phyloP scores from a whole-genome alignment of 1,140 invertebrate species.

The Drosophila seguyi region DNA sequence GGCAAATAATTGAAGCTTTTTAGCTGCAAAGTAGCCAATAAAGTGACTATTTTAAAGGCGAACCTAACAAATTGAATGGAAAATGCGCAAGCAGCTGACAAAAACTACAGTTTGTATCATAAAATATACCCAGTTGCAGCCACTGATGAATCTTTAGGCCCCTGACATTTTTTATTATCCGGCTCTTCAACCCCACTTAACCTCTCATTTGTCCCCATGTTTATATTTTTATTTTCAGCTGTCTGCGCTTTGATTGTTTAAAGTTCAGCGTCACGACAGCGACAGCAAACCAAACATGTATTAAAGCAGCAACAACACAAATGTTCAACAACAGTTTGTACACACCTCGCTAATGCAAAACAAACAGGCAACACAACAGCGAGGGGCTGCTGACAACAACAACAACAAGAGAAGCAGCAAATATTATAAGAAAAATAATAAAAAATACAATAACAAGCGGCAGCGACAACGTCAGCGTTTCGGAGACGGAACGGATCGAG shows the following conservation, averaged over 20 bases:
- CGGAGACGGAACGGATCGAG: constrained; percentile 9
- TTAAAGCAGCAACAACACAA: constrained; percentile 24
- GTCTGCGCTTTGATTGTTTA: constrained; percentile 32
- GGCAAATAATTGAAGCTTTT: constrained; percentile 2
- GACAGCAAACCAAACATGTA: constrained; percentile 35
- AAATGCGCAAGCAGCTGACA: not conserved
- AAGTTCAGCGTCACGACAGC: constrained; percentile 31
- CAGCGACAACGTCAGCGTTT: constrained; percentile 22
- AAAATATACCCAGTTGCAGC: not conserved
- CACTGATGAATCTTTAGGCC: not conserved
- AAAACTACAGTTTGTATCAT: not conserved
- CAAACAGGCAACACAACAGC: constrained; percentile 37
- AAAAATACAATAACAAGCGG: not conserved
- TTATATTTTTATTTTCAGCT: constrained; percentile 8
- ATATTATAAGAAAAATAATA: constrained; percentile 11
- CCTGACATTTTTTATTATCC: not conserved
- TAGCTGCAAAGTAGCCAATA: not conserved
- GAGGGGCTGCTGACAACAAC: constrained; percentile 1
- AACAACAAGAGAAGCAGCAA: not conserved
- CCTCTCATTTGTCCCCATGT: constrained; percentile 27
- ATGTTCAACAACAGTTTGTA: constrained; percentile 37
- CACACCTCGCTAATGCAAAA: constrained; percentile 50
- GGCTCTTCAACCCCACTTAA: constrained; percentile 35
- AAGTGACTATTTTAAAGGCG: not conserved
- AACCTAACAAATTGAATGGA: not conserved